A percentile compares a stretch with the other conserved stretches of the same genome.
These are phyloP conservation scores for Bombus consobrinus DNA, from an alignment of 1,140 invertebrate species.

Conservation along the genomic window DNA sequence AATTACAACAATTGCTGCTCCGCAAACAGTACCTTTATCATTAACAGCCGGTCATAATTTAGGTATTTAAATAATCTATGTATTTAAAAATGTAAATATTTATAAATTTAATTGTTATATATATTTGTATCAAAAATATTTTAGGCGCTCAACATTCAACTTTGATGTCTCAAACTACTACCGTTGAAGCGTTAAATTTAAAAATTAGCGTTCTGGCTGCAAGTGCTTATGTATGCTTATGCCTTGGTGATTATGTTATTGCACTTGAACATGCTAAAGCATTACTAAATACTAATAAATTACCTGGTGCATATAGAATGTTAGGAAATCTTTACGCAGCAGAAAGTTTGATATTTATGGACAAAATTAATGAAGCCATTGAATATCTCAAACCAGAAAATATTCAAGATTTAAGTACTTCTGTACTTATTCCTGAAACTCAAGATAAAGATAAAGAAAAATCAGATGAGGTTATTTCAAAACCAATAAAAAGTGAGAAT, in stretches of 20 bases:
- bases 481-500: slow-evolving; percentile 76
- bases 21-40: slow-evolving; percentile 71
- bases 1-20: slow-evolving; percentile 60
- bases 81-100: neutral
- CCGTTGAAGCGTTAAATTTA: slow-evolving; percentile 79
- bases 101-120: slow-evolving; percentile 4
- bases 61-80: slow-evolving; percentile 53
- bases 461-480: slow-evolving; percentile 74
- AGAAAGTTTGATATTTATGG: slow-evolving; percentile 93
- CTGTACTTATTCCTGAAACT: slow-evolving; percentile 72
- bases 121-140: slow-evolving; percentile 9
- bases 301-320: slow-evolving; percentile 88
- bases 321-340: slow-evolving; percentile 94
- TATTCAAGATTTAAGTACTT: slow-evolving; percentile 85
- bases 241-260: slow-evolving; percentile 92
- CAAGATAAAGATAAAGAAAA: slow-evolving; percentile 78
- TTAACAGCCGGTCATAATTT: slow-evolving; percentile 69
- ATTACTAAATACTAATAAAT: slow-evolving; percentile 86
- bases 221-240: slow-evolving; percentile 92
- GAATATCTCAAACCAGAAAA: slow-evolving; percentile 92
- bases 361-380: slow-evolving; percentile 92
- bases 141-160: slow-evolving; percentile 69
- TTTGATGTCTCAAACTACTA: slow-evolving; percentile 67
- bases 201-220: slow-evolving; percentile 90
- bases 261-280: slow-evolving; percentile 90